These are phyloP conservation scores for Drosophila bipectinata DNA, from an alignment of 1,140 invertebrate genomes.

Conservation along the genomic window DNA sequence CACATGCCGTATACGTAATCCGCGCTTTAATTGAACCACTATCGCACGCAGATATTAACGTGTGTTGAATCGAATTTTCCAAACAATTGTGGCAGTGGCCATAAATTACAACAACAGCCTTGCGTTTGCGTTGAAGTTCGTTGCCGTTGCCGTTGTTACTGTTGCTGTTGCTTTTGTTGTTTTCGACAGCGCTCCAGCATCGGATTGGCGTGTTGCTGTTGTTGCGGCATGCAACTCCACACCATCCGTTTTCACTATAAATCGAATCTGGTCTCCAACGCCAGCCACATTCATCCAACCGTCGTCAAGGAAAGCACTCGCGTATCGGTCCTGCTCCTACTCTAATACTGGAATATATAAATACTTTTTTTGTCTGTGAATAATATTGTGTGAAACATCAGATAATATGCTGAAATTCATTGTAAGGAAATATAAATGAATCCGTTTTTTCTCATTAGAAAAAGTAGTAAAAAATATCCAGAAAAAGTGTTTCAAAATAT, in stretches of 20 bases:
- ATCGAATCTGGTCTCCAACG: constrained; percentile 79
- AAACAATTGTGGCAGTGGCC: constrained; percentile 48
- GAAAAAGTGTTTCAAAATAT: constrained; percentile 7
- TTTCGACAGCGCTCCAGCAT: constrained; percentile 13
- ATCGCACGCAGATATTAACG: constrained; percentile 53
- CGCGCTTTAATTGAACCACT: constrained; percentile 72
- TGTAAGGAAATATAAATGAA: constrained; percentile 61
- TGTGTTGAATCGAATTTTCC: constrained; percentile 38
- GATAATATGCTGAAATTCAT: constrained; percentile 72
- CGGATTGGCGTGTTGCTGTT: constrained; percentile 26
- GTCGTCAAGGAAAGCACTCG: constrained; percentile 59
- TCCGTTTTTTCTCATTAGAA: background rate
- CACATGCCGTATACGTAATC: constrained; percentile 72
- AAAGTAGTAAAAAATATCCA: constrained; percentile 1
- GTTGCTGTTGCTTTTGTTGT: constrained; percentile 12
- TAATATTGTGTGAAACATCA: constrained; percentile 1
- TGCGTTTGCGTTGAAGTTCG: constrained; percentile 69
- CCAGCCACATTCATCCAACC: constrained; percentile 72
- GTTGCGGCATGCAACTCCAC: constrained; percentile 24
- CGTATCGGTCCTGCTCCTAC: constrained; percentile 11
- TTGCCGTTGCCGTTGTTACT: constrained; percentile 53
- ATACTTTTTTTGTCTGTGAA: constrained; percentile 42
- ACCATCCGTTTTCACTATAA: constrained; percentile 71
- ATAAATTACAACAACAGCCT: constrained; percentile 47
- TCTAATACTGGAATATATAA: constrained; percentile 1